Evolutionary conservation across 1,140 invertebrate species (phyloP), one percentile per base, ranked within the genome.

Genomic region (Magallana angulata): DNA sequence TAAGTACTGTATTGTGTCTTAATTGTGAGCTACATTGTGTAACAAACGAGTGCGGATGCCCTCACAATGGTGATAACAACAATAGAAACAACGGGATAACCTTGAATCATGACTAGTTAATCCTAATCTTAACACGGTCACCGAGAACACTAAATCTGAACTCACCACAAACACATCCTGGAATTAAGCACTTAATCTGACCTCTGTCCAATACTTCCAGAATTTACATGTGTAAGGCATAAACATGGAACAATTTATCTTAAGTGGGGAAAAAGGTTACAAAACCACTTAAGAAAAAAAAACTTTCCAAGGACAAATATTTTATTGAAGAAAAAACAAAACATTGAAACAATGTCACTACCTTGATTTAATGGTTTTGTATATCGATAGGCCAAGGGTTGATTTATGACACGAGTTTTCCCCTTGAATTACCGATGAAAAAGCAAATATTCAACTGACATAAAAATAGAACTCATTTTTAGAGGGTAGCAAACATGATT

Each of bases 111-210:
- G 36, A 24, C 24, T 30, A 6, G 24, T 12, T 30, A 30, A 30
- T 76, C 12, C 68, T 30, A 30, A 18, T 7, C 7, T 4, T 76
- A 30, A 76, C 68, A 76, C 68, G 68, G 68, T 76, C 68, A 76
- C 68, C 68, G 24, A 76, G 18, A 76, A 76, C 68, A 76, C 24
- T 30, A 30, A 18, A 76, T 76, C 68, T 76, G 24, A 76, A 24
- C 68, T 76, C 18, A 30, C 18, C 9, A 30, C 68, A 48, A 48
- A 48, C 36, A 48, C 36, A 48, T 48, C 36, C 36, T 48, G 36
- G 36, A 48, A 48, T 48, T 48, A 48, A 48, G 5, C 36, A 48
- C 36, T 48, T 48, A 48, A 48, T 48, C 36, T 48, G 36, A 48
- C 36, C 36, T 48, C 36, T 48, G 36, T 48, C 36, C 36, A 48